phyloP scores from a whole-genome alignment of 2,888 invertebrate genomes.

The Crocallis elinguaria region DNA sequence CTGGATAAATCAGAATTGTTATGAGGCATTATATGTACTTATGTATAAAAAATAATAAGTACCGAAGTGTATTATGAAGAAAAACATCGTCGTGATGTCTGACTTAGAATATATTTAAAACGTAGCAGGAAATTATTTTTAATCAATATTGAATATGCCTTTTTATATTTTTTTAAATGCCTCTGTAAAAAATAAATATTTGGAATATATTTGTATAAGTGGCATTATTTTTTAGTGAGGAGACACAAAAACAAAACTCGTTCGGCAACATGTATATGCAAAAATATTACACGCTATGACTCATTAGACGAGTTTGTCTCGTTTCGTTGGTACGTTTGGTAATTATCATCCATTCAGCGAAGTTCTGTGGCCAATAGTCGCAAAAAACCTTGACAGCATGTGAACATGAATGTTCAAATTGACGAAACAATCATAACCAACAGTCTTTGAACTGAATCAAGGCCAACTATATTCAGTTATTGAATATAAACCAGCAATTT shows the following conservation, averaged over 20 bases:
- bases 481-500: background rate
- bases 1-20: constrained; percentile 23
- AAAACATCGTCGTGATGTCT: background rate
- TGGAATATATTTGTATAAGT: constrained; percentile 9
- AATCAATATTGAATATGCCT: constrained; percentile 9
- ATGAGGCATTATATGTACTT: background rate
- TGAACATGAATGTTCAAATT: constrained; percentile 45
- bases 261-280: constrained; percentile 41
- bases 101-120: constrained; percentile 3
- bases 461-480: constrained; percentile 42
- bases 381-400: constrained; percentile 65
- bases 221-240: constrained; percentile 8
- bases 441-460: constrained; percentile 73
- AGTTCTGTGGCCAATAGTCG: constrained; percentile 31
- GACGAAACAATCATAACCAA: constrained; percentile 55
- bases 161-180: constrained; percentile 4
- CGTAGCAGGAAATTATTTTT: background rate
- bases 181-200: constrained; percentile 6
- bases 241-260: constrained; percentile 42
- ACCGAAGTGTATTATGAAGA: background rate
- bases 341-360: constrained; percentile 16
- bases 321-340: constrained; percentile 9
- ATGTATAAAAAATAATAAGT: background rate
- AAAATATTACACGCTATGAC: constrained; percentile 40
- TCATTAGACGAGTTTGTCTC: constrained; percentile 45